Evolutionary conservation across 2,113 vertebrate species (phyloP), one percentile per base, ranked within the genome.

Genomic region (Bubo blakistoni): DNA sequence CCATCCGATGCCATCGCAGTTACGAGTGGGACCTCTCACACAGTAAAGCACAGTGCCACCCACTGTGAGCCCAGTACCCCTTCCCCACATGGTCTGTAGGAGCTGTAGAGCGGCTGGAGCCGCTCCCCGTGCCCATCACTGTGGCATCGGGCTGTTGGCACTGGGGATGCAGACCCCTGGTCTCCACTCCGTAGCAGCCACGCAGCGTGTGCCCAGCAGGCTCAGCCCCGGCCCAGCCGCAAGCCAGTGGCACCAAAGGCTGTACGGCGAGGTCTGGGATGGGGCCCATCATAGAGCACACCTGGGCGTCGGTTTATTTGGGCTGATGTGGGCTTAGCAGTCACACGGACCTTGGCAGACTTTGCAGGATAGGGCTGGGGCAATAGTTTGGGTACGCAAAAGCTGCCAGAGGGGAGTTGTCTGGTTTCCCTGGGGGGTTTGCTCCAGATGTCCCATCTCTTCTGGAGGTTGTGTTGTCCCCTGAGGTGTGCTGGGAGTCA

Each of bases 91-190:
- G 3, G 24, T 24, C 49, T 4, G 2, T 9, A 13, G 38, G 78
- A 73, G 34, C 58, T 36, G 34, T 38, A 74, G 61, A 36, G 17
- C 42, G 49, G 73, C 51, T 7, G 30, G 34, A 66, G 46, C 16
- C 2, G 0, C 38, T 55, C 0, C 0, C 84, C 4, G 18, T 42
- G 52, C 57, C 76, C 29, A 3, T 59, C 57, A 3, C 52, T 13
- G 36, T 1, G 3, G 38, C 58, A 5, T 4, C 2, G 2, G 69
- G 88, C 66, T 83, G 25, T 7, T 51, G 71, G 52, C 29, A 16
- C 13, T 32, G 4, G 30, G 49, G 58, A 21, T 8, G 14, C 12
- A 5, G 58, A 61, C 12, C 25, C 34, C 30, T 4, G 4, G 17
- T 81, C 40, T 58, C 46, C 10, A 1, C 20, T 47, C 63, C 36